These are phyloP conservation scores for Eulemur coronatus DNA, from an alignment of 2,797 vertebrate species.

Conservation along the genomic window DNA sequence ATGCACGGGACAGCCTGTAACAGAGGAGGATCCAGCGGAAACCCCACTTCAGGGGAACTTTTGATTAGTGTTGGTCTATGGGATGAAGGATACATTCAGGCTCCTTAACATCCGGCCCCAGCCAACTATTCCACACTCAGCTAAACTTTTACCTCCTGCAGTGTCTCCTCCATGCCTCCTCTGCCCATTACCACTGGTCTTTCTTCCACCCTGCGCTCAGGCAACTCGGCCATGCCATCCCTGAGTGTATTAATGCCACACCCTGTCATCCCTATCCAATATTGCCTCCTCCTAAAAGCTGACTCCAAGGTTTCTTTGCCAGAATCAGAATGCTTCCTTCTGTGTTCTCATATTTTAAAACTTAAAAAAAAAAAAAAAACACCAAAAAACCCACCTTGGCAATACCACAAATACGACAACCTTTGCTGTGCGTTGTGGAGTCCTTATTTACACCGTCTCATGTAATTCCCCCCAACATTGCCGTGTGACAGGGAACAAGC, in stretches of 20 bases:
- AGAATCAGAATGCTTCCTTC: not conserved
- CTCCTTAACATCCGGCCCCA: not conserved
- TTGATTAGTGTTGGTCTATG: too few species aligned
- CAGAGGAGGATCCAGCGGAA: not conserved
- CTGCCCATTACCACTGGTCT: too few species aligned
- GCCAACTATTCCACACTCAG: not conserved
- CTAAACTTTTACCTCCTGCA: not conserved
- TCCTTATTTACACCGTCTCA: not conserved
- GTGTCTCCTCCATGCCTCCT: not conserved
- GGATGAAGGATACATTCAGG: not conserved
- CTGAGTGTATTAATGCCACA: not conserved
- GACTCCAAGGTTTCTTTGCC: not conserved
- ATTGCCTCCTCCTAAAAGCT: not conserved
- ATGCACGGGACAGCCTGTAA: not conserved
- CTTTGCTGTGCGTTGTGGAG: not conserved
- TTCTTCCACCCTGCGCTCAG: not conserved
- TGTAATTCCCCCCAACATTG: not conserved
- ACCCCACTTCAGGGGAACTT: not conserved
- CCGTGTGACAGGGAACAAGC: not conserved
- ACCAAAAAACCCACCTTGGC: not conserved
- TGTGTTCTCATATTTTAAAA: not conserved
- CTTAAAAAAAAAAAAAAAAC: not conserved
- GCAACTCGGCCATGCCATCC: not conserved
- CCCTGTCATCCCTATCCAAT: not conserved
- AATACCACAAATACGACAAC: not conserved